Percentiles rank a stretch among this genome's conserved stretches.
phyloP scores from a whole-genome alignment of 2,797 vertebrate species.

The Choloepus didactylus region DNA sequence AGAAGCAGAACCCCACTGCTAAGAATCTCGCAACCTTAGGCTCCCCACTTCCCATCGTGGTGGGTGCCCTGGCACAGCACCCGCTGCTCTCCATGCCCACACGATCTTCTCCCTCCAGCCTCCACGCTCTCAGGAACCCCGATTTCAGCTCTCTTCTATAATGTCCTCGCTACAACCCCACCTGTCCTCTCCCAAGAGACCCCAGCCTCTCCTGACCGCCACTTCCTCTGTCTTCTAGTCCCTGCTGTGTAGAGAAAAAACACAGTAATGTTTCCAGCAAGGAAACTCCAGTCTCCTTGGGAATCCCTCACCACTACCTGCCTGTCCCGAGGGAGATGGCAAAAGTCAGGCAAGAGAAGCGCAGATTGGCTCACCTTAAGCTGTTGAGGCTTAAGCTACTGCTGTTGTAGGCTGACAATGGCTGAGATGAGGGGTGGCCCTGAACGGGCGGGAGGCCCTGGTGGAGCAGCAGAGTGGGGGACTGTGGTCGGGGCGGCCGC shows the following conservation, averaged over 20 bases:
- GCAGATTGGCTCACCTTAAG: slow-evolving; percentile 90
- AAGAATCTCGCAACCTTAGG: neutral
- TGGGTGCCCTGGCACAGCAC: neutral
- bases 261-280: neutral
- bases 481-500: slow-evolving; percentile 87
- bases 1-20: neutral
- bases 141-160: neutral
- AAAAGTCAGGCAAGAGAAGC: rapidly evolving
- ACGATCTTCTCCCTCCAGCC: neutral
- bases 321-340: neutral
- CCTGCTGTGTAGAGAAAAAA: neutral
- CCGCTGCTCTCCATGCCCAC: neutral
- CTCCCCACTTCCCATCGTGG: no score
- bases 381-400: slow-evolving; percentile 95
- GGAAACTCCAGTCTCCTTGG: neutral
- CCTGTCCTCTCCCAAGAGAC: neutral
- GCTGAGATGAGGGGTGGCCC: slow-evolving; percentile 90
- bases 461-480: slow-evolving; percentile 89
- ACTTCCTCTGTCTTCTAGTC: neutral
- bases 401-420: slow-evolving; percentile 93
- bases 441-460: slow-evolving; percentile 86
- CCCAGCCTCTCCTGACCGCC: rapidly evolving
- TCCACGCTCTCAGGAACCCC: neutral
- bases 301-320: neutral
- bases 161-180: neutral